These are phyloP conservation scores for Anser cygnoides DNA, from an alignment of 2,113 vertebrate genomes.

Conservation along the genomic window DNA sequence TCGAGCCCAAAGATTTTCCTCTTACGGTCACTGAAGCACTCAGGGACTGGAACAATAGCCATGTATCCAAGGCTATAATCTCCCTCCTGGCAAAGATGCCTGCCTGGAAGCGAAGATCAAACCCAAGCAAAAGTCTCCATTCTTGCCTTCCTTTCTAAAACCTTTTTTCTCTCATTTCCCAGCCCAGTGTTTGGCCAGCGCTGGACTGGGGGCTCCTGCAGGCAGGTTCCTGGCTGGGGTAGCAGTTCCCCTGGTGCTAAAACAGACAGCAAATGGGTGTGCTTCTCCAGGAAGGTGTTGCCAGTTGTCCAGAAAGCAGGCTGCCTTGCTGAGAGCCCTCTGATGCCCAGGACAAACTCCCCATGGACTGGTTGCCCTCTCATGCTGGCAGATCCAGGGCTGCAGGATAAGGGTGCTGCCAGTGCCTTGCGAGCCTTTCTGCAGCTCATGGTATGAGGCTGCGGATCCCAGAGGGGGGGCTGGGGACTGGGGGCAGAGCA, in stretches of 20 bases:
- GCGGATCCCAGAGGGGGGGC: rapidly evolving
- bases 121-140: background rate
- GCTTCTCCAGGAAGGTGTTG: background rate
- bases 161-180: constrained; percentile 19
- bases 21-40: background rate
- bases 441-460: rapidly evolving
- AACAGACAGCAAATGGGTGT: background rate
- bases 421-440: rapidly evolving
- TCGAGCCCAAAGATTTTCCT: background rate
- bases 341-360: background rate
- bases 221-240: background rate
- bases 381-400: rapidly evolving
- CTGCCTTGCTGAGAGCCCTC: background rate
- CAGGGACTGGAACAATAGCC: background rate
- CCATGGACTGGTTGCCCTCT: background rate
- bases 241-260: background rate
- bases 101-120: constrained; percentile 25
- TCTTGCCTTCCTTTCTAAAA: constrained; percentile 10
- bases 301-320: background rate
- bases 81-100: constrained; percentile 1
- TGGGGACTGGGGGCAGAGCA: rapidly evolving
- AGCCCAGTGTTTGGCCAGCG: background rate
- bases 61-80: constrained; percentile 22
- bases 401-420: background rate
- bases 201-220: background rate